These are phyloP conservation scores for Taphrorychus bicolor DNA, from an alignment of 2,888 invertebrate genomes.

Conservation along the genomic window DNA sequence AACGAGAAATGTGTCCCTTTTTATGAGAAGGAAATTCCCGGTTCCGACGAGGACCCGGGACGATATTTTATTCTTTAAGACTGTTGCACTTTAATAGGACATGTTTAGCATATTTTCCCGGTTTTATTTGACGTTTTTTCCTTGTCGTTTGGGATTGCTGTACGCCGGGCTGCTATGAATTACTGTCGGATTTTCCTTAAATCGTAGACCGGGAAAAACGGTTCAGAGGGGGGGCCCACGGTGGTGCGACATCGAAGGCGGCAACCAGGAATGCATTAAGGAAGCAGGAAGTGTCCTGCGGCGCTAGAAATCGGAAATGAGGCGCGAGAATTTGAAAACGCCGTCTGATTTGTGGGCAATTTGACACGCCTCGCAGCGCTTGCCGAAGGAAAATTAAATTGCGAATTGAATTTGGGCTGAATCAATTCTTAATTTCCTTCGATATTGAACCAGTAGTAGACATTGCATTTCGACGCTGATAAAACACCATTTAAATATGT, in stretches of 20 bases:
- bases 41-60: conserved; percentile 23
- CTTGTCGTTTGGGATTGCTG: neutral
- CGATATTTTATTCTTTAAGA: conserved; percentile 37
- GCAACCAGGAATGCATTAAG: conserved; percentile 14
- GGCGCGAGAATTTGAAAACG: conserved; percentile 12
- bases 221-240: neutral
- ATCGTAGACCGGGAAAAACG: neutral
- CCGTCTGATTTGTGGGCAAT: conserved; percentile 9
- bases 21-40: conserved; percentile 30
- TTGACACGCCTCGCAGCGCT: neutral
- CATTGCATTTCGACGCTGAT: too few relatives aligned
- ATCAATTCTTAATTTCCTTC: neutral
- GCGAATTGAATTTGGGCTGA: neutral
- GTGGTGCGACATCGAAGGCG: neutral
- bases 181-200: neutral
- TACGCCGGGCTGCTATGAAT: neutral
- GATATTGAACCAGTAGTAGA: neutral
- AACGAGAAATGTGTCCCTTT: conserved; percentile 33
- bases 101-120: conserved; percentile 38
- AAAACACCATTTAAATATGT: too few relatives aligned
- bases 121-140: conserved; percentile 13
- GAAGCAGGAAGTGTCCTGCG: conserved; percentile 18
- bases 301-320: neutral
- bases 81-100: conserved; percentile 38
- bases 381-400: neutral